Conservation (phyloP, 1,140 invertebrate genomes). For the Cyclina sinensis region DNA sequence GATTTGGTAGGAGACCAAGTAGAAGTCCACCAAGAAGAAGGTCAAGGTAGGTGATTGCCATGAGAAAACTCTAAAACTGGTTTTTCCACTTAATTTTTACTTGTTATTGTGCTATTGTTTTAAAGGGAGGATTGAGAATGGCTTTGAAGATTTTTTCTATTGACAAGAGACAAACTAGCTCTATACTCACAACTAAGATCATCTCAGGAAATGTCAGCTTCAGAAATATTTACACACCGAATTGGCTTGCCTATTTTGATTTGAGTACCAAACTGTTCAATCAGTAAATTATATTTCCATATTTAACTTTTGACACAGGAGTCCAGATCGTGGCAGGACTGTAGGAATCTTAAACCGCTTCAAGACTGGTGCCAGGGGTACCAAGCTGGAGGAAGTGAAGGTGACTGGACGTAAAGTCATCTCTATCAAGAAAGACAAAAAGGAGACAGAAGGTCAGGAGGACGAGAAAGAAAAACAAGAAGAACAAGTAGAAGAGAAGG, state of each 20-base stretch:
- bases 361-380: background rate
- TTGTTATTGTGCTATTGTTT: no score
- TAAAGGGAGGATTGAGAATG: no score
- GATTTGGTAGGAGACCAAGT: constrained; percentile 14
- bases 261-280: no score
- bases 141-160: no score
- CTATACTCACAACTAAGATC: no score
- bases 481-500: background rate
- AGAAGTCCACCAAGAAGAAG: constrained; percentile 47
- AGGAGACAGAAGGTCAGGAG: background rate
- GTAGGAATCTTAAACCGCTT: constrained; percentile 1
- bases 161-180: no score
- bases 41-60: constrained; percentile 51
- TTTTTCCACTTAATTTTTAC: no score
- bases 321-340: constrained; percentile 8
- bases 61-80: no score
- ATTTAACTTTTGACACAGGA: constrained; percentile 24
- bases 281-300: no score
- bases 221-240: no score
- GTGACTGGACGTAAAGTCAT: constrained; percentile 61
- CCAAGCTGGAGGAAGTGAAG: constrained; percentile 45
- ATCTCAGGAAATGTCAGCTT: no score
- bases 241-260: no score
- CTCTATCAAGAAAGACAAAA: constrained; percentile 52
- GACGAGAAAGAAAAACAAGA: constrained; percentile 10